Evolutionary conservation across 2,113 vertebrate species (phyloP).

Genomic region (Xenopus tropicalis): UCB_Xtro_10.0 CM004445.2:27497501-27498000

Average conservation of each 20-base stretch:
- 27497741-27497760: slow-evolving; percentile 62
- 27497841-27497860: slow-evolving; percentile 49
- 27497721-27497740: slow-evolving; percentile 61
- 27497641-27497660: slow-evolving; percentile 57
- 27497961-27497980: not conserved
- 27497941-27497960: slow-evolving; percentile 19
- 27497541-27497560: slow-evolving; percentile 62
- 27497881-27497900: slow-evolving; percentile 32
- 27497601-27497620: slow-evolving; percentile 51
- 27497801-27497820: slow-evolving; percentile 44
- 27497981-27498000: not conserved
- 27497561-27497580: slow-evolving; percentile 49
- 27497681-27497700: slow-evolving; percentile 59
- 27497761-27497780: slow-evolving; percentile 43
- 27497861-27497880: slow-evolving; percentile 49
- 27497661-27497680: slow-evolving; percentile 59
- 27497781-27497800: not conserved
- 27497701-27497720: slow-evolving; percentile 56
- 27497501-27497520: too few species aligned
- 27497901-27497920: slow-evolving; percentile 25
- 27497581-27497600: slow-evolving; percentile 10
- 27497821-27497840: slow-evolving; percentile 48
- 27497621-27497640: slow-evolving; percentile 61
- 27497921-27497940: slow-evolving; percentile 45
- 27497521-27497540: slow-evolving; percentile 55